Evolutionary conservation across 2,113 vertebrate species (phyloP).

Genomic region (Lipotes vexillifer): DNA sequence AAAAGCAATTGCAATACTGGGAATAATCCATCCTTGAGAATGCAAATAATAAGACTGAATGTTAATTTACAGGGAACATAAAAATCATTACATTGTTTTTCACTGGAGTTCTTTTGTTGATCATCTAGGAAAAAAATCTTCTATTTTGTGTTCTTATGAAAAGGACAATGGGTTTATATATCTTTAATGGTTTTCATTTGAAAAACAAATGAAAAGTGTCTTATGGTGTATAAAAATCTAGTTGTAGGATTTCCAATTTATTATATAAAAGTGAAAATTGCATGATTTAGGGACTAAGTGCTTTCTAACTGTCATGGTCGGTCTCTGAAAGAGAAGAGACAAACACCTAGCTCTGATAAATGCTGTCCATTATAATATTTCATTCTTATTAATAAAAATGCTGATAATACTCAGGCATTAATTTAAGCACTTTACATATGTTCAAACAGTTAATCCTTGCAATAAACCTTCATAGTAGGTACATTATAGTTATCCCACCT

Average conservation of each 20-base stretch:
- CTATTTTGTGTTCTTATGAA: not conserved
- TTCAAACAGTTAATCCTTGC: not conserved
- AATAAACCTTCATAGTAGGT: not conserved
- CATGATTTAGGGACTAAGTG: not conserved
- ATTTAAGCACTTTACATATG: not conserved
- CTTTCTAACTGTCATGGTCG: not conserved
- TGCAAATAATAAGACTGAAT: not conserved
- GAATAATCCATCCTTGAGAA: not conserved
- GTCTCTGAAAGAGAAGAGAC: not conserved
- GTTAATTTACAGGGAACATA: not conserved
- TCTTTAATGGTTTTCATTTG: not conserved
- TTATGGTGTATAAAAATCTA: not conserved
- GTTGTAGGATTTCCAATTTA: not conserved
- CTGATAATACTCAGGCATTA: not conserved
- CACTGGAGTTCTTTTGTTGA: not conserved
- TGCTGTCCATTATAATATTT: not conserved
- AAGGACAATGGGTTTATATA: not conserved
- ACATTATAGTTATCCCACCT: not conserved
- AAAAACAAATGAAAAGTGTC: not conserved
- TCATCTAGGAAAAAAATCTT: not conserved
- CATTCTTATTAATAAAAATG: not conserved
- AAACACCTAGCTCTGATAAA: not conserved
- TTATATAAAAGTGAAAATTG: not conserved
- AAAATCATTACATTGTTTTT: not conserved
- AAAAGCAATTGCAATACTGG: not conserved